Evolutionary conservation across 2,113 vertebrate species (phyloP), one percentile per base, ranked within the genome.

Genomic region (Poecilia latipinna): DNA sequence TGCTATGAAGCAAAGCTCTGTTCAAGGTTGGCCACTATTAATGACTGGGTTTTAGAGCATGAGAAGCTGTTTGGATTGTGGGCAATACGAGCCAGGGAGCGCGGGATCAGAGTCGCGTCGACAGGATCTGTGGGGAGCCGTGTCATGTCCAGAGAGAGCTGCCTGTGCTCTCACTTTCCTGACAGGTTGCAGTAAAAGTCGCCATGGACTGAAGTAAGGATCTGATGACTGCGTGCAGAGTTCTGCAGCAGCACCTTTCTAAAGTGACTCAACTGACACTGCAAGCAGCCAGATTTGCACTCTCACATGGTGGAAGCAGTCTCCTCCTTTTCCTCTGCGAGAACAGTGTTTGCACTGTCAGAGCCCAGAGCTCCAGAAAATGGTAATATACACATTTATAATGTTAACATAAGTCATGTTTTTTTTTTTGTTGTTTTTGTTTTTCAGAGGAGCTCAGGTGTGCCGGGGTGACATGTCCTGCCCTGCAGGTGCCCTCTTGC

Each of bases 371-470:
- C 61, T 57, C 72, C 26, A 57, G 4, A 57, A 12, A 54, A 11
- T 60, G 62, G 29, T 64, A 24, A 28, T 39, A 29, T 61, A 26
- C 26, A 69, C 35, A 51, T 12, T 57, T 22, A 37, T 51, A 48
- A 15, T 68, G 11, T 44, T 63, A 29, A 37, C 32, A 60, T 39
- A 13, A 42, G 4, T 74, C 63, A n/a, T 89, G 48, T 82, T 10
- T 87, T 90, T 73, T 75, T 37, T 28, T 28, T 28, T 28, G 28
- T 28, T 33, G 32, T 33, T 73, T 75, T 65, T 28, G 28, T 26
- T 66, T 17, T 77, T 63, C 93, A 95, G 95, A 91, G 32, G 87
- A 90, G 69, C 90, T 93, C 77, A 94, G 84, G 82, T 95, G 95
- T 80, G 84, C 90, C 0, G 91, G 89, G 24, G 85, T 94, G 81